Conservation (phyloP, 2,888 invertebrate genomes). For the Drepana falcataria region DNA sequence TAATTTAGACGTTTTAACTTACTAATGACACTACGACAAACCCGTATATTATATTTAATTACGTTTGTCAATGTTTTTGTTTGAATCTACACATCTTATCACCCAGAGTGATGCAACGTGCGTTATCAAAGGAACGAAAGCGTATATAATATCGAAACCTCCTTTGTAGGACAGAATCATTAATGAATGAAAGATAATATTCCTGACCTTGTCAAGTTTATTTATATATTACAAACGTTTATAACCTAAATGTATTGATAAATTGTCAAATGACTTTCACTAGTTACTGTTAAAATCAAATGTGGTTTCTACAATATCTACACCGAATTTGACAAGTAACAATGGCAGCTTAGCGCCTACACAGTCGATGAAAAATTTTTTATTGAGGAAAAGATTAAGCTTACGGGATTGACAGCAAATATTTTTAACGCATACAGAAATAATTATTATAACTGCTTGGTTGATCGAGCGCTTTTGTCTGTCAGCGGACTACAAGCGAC, state of each 20-base stretch:
- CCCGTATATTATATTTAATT: constrained; percentile 1
- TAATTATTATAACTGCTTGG: not conserved
- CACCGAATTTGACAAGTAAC: too few relatives aligned
- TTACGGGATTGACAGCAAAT: not conserved
- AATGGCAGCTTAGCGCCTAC: not conserved
- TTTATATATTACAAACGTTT: not conserved
- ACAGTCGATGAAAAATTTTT: not conserved
- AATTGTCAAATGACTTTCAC: too few relatives aligned
- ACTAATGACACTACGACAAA: constrained; percentile 8
- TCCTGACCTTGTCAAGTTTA: constrained; percentile 31
- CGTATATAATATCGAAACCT: constrained; percentile 19
- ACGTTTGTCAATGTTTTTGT: constrained; percentile 14
- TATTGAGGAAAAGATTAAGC: constrained; percentile 1
- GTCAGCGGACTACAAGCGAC: too few relatives aligned
- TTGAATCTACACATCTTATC: constrained; percentile 11
- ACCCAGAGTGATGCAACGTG: constrained; percentile 3
- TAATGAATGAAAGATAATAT: constrained; percentile 46
- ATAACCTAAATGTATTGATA: too few relatives aligned
- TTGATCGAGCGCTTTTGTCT: too few relatives aligned
- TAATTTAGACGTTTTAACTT: constrained; percentile 30
- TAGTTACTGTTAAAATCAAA: too few relatives aligned
- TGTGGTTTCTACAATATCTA: too few relatives aligned
- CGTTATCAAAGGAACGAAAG: constrained; percentile 30
- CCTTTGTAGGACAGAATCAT: constrained; percentile 24
- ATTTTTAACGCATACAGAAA: not conserved